Base-by-base conservation (phyloP, 2,113 vertebrate species). In the Hystrix brachyura region DNA sequence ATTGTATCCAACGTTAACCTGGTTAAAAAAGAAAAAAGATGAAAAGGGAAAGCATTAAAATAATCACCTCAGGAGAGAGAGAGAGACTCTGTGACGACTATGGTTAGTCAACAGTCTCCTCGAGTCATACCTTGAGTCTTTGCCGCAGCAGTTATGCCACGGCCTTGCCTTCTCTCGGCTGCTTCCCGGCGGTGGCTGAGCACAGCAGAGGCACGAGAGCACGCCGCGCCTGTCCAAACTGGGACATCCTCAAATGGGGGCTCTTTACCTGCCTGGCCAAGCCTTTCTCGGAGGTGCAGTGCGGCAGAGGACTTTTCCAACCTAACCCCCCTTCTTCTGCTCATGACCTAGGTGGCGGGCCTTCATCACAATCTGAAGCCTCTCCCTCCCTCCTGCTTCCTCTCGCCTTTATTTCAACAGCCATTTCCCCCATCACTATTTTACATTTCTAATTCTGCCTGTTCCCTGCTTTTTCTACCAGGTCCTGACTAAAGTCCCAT, bases 21-120 rank as follows among this genome's bases (percentile, higher is more conserved):
- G 60, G 27, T 3, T 38, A 86, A 18, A 74, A 95, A 96, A 94
- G 93, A 93, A 74, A 87, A 96, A 84, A 80, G 90, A 94, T 8
- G 96, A 91, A 96, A 94, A 79, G 53, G 78, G n/a, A 85, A 65
- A 94, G 43, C 88, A 98, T 97, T 97, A 94, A 98, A 97, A 98
- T 60, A 91, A 48, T 74, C 74, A 60, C 55, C 38, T 83, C 87
- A 67, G 48, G 53, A 83, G 84, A 62, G 82, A 53, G 6, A 62
- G 29, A 85, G 21, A 67, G 3, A 46, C n/a, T 69, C 12, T 38
- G 7, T 55, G 62, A 94, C 25, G 53, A 57, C 5, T 85, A 7
- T 21, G 65, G 65, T 79, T 90, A 67, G n/a, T 25, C 3, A 51
- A n/a, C 71, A 92, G 55, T 55, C 43, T 80, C 55, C 48, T 57